Percentiles rank a stretch among this genome's conserved stretches.
Evolutionary conservation across 2,113 vertebrate species (phyloP).

Genomic region (Lepidothrix coronata): DNA sequence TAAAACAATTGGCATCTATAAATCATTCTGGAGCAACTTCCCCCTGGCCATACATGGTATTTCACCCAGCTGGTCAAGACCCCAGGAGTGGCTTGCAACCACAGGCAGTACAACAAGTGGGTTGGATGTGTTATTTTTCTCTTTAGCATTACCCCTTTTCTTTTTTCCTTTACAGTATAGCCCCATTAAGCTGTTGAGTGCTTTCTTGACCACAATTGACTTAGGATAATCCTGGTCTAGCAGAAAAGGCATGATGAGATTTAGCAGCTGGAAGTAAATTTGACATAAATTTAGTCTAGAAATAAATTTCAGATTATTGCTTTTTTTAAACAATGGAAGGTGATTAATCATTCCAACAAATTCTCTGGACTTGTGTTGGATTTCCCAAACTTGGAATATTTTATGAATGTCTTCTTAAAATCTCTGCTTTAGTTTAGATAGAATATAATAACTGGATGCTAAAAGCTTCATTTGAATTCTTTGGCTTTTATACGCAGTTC

Average conservation of each 20-base stretch:
- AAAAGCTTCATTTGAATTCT: background rate
- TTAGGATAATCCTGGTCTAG: slow-evolving; percentile 33
- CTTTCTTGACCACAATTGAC: slow-evolving; percentile 40
- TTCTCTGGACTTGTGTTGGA: background rate
- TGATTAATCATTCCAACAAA: slow-evolving; percentile 36
- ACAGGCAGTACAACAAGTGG: background rate
- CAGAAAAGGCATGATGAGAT: slow-evolving; percentile 33
- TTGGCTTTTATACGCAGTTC: background rate
- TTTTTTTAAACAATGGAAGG: slow-evolving; percentile 23
- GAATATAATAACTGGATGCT: background rate
- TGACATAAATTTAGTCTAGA: slow-evolving; percentile 46
- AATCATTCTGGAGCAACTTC: background rate
- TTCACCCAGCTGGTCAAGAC: background rate
- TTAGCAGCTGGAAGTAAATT: slow-evolving; percentile 41
- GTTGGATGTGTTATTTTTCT: background rate
- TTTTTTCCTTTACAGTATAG: background rate
- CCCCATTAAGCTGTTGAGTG: slow-evolving; percentile 15
- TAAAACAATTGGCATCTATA: background rate
- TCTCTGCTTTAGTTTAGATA: background rate
- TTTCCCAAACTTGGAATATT: slow-evolving; percentile 14
- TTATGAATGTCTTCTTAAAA: slow-evolving; percentile 7
- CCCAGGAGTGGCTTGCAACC: background rate
- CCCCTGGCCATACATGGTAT: background rate
- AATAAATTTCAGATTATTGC: slow-evolving; percentile 39
- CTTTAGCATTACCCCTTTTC: background rate